Base-by-base conservation (phyloP, 2,113 vertebrate species). In the Stictonetta naevosa region DNA sequence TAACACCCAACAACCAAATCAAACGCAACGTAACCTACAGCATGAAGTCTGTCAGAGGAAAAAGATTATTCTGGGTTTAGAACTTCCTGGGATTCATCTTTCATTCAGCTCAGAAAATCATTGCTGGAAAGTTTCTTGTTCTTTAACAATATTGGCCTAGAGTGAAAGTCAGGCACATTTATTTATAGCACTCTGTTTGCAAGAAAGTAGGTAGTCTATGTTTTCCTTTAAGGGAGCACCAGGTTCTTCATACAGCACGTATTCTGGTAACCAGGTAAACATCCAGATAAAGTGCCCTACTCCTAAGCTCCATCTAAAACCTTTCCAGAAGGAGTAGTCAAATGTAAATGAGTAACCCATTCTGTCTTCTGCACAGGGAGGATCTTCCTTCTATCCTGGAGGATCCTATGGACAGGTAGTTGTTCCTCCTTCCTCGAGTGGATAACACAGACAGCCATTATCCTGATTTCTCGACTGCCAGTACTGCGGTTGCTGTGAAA, bases 231-330 rank as follows among this genome's bases (percentile, higher is more conserved):
- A 96, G 95, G 74, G 91, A 81, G 73, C 28, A 28, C 91, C 95
- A 95, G 88, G 85, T 59, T 90, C 82, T 83, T 38, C 95, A 89
- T 0, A 95, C 87, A 92, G 40, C 87, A 80, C 77, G 26, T 96
- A 96, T 46, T 91, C 67, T 88, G 90, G 95, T 92, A 85, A 94
- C 80, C 95, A 96, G 94, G 94, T 96, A 95, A 96, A 95, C 64
- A 25, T 33, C 36, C 78, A 90, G 50, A 83, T 77, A 86, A 92
- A 93, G 63, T 68, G 53, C 83, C 72, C 68, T n/a, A 9, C 78
- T 92, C 66, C 74, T 10, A 81, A 92, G 5, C 11, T 90, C 79
- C 59, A 42, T 6, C 46, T 26, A 26, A 79, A 79, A 18, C 28
- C 48, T 73, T 17, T 77, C 33, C 36, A 55, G 62, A 81, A 84